Evolutionary conservation across 1,140 invertebrate species (phyloP), one percentile per base, ranked within the genome.

Genomic region (Lordiphosa stackelbergi): DNA sequence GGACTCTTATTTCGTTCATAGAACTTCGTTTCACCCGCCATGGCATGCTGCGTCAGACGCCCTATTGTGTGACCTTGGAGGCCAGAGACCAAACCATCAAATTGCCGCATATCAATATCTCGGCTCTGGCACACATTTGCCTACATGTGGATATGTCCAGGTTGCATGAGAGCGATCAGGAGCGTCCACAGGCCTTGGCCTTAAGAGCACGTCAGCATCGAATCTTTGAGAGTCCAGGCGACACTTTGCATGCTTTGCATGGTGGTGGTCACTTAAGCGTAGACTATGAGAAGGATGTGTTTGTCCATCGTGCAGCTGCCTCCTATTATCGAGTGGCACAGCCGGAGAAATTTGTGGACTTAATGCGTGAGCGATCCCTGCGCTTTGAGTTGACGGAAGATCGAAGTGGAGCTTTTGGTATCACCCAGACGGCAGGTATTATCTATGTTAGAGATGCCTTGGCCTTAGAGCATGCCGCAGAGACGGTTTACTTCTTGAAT

Each of bases 351-450:
- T 83, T 73, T 24, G 46, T 69, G 11, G 62, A 86, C 5, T 40
- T 83, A 8, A 61, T 71, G 24, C 24, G 54, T 34, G 58, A 58
- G 3, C 71, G 66, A 2, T 59, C 60, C 38, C 74, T 88, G 47
- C 56, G 58, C 4, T 84, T 83, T 36, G 36, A 57, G 1, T 46
- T 87, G 0, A 64, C 35, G 4, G 75, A 88, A 35, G 85, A 87
- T 74, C 72, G 66, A 5, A 73, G 59, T 22, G 62, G 69, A 4
- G 88, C 89, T 5, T 91, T 92, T 66, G 88, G 88, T 34, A 87
- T 92, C 8, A 92, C 91, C 0, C 42, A 65, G 5, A 81, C 43
- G 0, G 89, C 88, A 31, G 91, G 91, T 0, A 92, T 92, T 47
- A 62, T 92, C 12, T 92, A 89, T 68, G 89, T 92, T 0, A 66